Evolutionary conservation across 1,140 invertebrate genomes (phyloP).

Genomic region (Zaprionus gabonicus): DNA sequence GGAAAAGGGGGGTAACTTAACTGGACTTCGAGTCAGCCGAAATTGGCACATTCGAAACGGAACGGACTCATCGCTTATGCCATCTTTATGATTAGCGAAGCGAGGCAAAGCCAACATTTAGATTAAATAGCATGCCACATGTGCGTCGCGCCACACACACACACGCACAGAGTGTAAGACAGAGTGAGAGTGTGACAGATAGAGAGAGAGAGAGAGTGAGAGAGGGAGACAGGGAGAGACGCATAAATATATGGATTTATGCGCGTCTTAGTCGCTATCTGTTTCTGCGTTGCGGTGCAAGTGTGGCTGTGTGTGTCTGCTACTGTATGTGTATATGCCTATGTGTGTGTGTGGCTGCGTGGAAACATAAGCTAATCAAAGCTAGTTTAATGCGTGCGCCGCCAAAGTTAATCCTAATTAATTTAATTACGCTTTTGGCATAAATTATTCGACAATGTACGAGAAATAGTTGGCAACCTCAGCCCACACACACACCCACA

Average conservation of each 20-base stretch:
- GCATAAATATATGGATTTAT: constrained; percentile 71
- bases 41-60: constrained; percentile 27
- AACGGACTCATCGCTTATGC: constrained; percentile 74
- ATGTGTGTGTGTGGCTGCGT: constrained; percentile 53
- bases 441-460: constrained; percentile 73
- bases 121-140: constrained; percentile 73
- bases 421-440: constrained; percentile 81
- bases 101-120: constrained; percentile 72
- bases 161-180: background rate
- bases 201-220: background rate
- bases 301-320: constrained; percentile 34
- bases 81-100: constrained; percentile 77
- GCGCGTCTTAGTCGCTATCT: constrained; percentile 59
- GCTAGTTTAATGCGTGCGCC: constrained; percentile 81
- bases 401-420: constrained; percentile 83
- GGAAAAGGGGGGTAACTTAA: background rate
- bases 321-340: constrained; percentile 35
- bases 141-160: constrained; percentile 37
- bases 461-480: constrained; percentile 44
- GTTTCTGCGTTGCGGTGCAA: constrained; percentile 6
- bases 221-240: background rate
- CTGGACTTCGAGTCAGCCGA: background rate
- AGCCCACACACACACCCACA: background rate
- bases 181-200: background rate
- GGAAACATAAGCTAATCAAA: constrained; percentile 79